These are phyloP conservation scores for Chrysocyon brachyurus DNA, from an alignment of 2,797 vertebrate genomes.

Conservation along the genomic window DNA sequence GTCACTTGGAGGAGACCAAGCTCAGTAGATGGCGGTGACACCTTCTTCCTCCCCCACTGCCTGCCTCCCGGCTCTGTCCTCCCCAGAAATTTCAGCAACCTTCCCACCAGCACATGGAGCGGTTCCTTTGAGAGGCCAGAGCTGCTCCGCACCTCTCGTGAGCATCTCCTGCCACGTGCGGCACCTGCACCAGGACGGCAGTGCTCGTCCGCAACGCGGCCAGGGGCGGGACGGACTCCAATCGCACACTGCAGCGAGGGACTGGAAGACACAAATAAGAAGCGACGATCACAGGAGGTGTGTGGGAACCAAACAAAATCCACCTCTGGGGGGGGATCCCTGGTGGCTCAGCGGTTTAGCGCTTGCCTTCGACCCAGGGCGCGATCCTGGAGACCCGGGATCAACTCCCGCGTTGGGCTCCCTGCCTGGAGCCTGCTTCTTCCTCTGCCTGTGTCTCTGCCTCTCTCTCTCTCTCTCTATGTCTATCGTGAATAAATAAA, in stretches of 20 bases:
- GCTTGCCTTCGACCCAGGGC: no score
- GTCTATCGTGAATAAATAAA: no score
- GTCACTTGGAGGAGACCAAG: background rate
- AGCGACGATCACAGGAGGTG: background rate
- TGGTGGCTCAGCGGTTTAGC: no score
- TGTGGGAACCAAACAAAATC: background rate
- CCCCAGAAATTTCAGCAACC: background rate
- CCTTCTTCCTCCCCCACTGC: background rate
- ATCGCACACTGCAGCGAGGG: background rate
- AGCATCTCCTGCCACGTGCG: background rate
- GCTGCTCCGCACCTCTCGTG: background rate
- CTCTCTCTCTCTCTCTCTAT: no score
- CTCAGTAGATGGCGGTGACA: background rate
- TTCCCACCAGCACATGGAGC: background rate
- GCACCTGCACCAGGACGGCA: background rate
- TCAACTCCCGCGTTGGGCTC: no score
- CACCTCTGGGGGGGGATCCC: no score
- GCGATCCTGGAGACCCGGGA: no score
- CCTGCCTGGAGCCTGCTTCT: no score
- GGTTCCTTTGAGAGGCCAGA: background rate
- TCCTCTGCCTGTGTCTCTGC: no score
- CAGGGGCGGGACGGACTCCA: background rate
- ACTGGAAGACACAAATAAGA: background rate
- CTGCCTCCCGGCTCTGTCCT: background rate
- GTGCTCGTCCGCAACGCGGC: no score